Percentiles rank a stretch among this genome's conserved stretches.
Evolutionary conservation across 2,113 vertebrate genomes (phyloP).

Genomic region (Leucoraja erinaceus): DNA sequence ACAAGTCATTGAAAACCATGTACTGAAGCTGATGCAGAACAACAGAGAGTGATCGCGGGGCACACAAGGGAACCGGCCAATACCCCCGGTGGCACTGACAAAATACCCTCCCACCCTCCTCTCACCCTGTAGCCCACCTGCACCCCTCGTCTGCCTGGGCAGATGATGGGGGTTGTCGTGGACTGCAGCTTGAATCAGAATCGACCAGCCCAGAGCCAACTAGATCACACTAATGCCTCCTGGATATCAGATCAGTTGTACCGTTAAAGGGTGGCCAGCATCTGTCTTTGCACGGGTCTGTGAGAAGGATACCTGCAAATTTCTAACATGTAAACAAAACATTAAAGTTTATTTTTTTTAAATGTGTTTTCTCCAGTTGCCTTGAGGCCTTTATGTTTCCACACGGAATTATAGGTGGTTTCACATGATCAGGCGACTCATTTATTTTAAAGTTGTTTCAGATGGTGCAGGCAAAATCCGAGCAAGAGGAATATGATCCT

Average conservation of each 20-base stretch:
- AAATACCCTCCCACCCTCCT: neutral
- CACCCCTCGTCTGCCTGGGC: neutral
- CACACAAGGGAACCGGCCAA: neutral
- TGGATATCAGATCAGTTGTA: neutral
- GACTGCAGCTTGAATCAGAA: neutral
- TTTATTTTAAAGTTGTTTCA: neutral
- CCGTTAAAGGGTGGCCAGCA: no score
- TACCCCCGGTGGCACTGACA: neutral
- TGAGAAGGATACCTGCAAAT: neutral
- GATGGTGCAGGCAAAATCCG: neutral
- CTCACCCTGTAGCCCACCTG: neutral
- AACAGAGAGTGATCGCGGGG: neutral
- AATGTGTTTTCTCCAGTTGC: neutral
- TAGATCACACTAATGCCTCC: neutral
- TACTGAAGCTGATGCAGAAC: constrained; percentile 63
- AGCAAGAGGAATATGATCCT: neutral
- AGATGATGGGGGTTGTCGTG: neutral
- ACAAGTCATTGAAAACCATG: constrained; percentile 74
- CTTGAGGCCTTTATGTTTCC: neutral
- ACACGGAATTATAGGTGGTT: neutral
- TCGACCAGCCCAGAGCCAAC: neutral
- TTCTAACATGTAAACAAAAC: constrained; percentile 8
- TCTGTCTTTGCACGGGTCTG: neutral
- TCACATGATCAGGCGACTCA: no score
- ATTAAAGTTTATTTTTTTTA: constrained; percentile 1